Evolutionary conservation across 1,140 invertebrate genomes (phyloP).

Genomic region (Orchesella cincta): DNA sequence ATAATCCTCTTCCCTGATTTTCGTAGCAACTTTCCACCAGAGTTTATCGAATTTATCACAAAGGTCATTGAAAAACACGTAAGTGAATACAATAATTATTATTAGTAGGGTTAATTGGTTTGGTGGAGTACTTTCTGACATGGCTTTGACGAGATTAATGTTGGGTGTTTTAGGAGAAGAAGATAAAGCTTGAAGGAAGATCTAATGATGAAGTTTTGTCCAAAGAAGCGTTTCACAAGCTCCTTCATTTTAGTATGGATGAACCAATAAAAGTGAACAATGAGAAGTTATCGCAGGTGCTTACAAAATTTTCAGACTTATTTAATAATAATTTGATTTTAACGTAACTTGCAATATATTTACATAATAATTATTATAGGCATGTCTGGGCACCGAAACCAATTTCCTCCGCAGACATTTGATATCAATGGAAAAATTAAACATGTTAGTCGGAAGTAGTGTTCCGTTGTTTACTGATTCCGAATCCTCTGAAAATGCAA

Average conservation of each 20-base stretch:
- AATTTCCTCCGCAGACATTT: background rate
- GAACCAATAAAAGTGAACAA: background rate
- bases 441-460: background rate
- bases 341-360: background rate
- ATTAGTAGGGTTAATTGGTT: no score
- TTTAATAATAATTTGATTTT: background rate
- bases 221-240: slow-evolving; percentile 1
- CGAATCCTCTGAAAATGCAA: background rate
- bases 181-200: background rate
- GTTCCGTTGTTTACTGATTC: background rate
- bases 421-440: background rate
- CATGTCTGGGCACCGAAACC: background rate
- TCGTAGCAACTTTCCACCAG: background rate
- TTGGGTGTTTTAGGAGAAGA: background rate
- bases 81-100: no score
- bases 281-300: no score
- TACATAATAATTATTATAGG: no score
- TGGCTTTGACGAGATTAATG: no score
- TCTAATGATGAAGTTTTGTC: background rate
- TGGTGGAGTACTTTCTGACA: no score
- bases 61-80: background rate
- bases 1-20: background rate
- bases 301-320: no score
- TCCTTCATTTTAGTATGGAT: background rate
- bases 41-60: background rate